Percentiles rank a stretch among this genome's conserved stretches.
These are phyloP conservation scores for Ranitomeya imitator DNA, from an alignment of 2,113 vertebrate species.

Conservation along the genomic window DNA sequence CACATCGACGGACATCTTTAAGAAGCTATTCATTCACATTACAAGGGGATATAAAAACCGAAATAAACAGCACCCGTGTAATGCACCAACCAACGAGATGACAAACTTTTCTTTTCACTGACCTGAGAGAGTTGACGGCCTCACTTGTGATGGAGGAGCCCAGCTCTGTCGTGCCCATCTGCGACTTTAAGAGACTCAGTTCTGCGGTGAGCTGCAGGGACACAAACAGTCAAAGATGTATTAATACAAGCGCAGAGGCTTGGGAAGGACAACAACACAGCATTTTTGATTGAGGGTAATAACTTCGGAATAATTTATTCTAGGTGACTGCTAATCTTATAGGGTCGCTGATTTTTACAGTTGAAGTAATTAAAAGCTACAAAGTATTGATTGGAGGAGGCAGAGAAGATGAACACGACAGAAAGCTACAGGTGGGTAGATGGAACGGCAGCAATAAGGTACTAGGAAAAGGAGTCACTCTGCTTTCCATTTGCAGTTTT, in stretches of 20 bases:
- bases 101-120: slow-evolving; percentile 24
- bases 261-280: not conserved
- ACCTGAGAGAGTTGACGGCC: slow-evolving; percentile 73
- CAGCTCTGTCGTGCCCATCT: slow-evolving; percentile 63
- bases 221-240: not conserved
- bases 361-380: not conserved
- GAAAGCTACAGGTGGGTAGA: not conserved
- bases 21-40: too few relatives aligned
- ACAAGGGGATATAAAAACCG: too few relatives aligned
- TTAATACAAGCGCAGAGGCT: not conserved
- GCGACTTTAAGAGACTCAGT: slow-evolving; percentile 72
- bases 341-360: not conserved
- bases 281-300: not conserved
- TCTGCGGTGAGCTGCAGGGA: slow-evolving; percentile 65
- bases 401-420: not conserved
- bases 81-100: too few relatives aligned
- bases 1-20: too few relatives aligned
- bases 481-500: not conserved
- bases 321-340: not conserved
- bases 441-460: not conserved
- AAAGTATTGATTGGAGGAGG: slow-evolving; percentile 13
- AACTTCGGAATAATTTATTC: not conserved
- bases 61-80: too few relatives aligned
- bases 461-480: not conserved
- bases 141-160: slow-evolving; percentile 68